phyloP scores from a whole-genome alignment of 1,140 invertebrate species.

The Bombus confusus region DNA sequence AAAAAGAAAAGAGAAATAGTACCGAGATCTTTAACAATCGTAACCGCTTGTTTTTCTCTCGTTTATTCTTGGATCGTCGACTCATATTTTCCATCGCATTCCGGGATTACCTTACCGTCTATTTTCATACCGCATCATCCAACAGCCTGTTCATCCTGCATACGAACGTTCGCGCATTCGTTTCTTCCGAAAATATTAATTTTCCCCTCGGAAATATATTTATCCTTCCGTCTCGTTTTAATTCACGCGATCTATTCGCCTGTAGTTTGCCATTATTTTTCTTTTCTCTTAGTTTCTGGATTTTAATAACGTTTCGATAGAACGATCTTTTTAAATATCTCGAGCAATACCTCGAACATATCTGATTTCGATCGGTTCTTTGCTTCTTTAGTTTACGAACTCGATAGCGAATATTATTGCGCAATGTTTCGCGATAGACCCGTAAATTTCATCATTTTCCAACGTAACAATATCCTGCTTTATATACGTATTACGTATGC shows the following conservation, averaged over 20 bases:
- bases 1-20: slow-evolving; percentile 30
- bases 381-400: neutral
- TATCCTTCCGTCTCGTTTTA: neutral
- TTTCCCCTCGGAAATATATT: neutral
- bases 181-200: slow-evolving; percentile 53
- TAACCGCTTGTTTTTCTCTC: slow-evolving; percentile 71
- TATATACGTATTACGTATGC: neutral
- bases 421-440: neutral
- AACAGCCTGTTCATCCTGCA: slow-evolving; percentile 60
- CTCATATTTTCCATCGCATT: slow-evolving; percentile 77
- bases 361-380: no score
- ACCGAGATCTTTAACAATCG: slow-evolving; percentile 48
- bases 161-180: slow-evolving; percentile 32
- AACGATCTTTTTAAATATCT: neutral
- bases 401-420: neutral
- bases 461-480: neutral
- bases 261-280: neutral
- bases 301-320: neutral
- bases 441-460: slow-evolving; percentile 4
- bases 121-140: slow-evolving; percentile 73
- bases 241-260: neutral
- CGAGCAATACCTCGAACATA: no score
- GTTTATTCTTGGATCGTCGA: slow-evolving; percentile 77
- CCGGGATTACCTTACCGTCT: slow-evolving; percentile 78
- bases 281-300: neutral